Conservation (phyloP, 2,797 vertebrate species). For the Platalea minor region DNA sequence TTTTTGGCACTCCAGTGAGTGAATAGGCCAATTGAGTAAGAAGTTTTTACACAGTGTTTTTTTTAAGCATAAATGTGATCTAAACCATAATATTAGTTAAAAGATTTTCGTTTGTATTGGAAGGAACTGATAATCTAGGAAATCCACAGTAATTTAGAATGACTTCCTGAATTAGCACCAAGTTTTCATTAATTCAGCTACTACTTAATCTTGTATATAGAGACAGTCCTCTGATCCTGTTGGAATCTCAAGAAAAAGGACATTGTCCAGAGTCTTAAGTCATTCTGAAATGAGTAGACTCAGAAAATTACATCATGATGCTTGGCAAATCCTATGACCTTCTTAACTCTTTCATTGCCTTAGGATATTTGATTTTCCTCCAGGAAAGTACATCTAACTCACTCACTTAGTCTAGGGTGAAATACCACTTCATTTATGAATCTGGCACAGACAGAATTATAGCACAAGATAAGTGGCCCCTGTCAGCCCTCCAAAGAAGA, state of each 20-base stretch:
- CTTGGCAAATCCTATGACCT: not conserved
- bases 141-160: not conserved
- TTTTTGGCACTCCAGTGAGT: not conserved
- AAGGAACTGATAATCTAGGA: not conserved
- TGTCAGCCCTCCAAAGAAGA: slow-evolving; percentile 13
- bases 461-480: not conserved
- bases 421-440: slow-evolving; percentile 19
- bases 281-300: not conserved
- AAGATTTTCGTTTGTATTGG: not conserved
- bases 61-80: not conserved
- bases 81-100: not conserved
- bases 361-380: not conserved
- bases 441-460: not conserved
- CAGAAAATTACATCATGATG: not conserved
- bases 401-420: not conserved
- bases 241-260: slow-evolving; percentile 2
- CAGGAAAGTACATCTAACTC: not conserved
- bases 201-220: not conserved
- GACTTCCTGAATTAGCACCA: not conserved
- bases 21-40: not conserved
- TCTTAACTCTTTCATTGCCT: slow-evolving; percentile 34
- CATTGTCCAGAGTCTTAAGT: slow-evolving; percentile 1
- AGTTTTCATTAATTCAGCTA: slow-evolving; percentile 4
- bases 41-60: not conserved
- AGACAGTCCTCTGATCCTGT: not conserved